A percentile compares a stretch with the other conserved stretches of the same genome.
phyloP scores from a whole-genome alignment of 2,888 invertebrate species.

The Tiliacea citrago region DNA sequence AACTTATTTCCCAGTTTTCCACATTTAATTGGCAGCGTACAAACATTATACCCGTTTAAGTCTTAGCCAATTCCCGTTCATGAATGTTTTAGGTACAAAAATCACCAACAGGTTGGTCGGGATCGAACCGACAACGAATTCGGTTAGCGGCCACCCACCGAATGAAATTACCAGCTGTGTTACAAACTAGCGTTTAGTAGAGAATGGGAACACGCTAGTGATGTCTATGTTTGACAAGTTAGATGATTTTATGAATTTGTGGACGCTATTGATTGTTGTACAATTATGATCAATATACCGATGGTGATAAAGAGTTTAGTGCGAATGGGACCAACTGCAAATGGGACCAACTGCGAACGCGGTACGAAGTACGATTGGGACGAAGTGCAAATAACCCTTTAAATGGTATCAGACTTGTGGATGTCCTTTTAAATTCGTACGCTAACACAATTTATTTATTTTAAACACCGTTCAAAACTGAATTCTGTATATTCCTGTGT shows the following conservation, averaged over 20 bases:
- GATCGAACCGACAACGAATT: constrained; percentile 18
- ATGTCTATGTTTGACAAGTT: constrained; percentile 13
- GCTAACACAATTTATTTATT: too few species aligned
- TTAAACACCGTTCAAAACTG: too few species aligned
- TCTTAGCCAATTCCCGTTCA: neutral
- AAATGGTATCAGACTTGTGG: too few species aligned
- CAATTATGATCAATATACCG: too few species aligned
- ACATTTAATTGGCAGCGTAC: neutral
- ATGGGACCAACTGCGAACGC: too few species aligned
- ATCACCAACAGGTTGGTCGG: constrained; percentile 36
- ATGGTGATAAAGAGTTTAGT: too few species aligned
- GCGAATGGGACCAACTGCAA: too few species aligned
- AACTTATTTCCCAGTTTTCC: neutral
- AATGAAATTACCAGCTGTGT: constrained; percentile 46
- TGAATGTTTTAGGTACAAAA: constrained; percentile 37
- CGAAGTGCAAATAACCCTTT: too few species aligned
- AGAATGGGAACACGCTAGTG: constrained; percentile 7
- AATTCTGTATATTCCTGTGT: too few species aligned
- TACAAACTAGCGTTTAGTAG: constrained; percentile 8
- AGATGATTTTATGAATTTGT: neutral
- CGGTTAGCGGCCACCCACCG: constrained; percentile 25
- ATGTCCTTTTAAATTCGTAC: too few species aligned
- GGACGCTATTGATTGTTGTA: neutral
- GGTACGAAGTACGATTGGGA: too few species aligned
- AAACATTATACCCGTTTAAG: constrained; percentile 2